Evolutionary conservation across 2,113 vertebrate genomes (phyloP), one percentile per base, ranked within the genome.

Genomic region (Clinocottus analis): DNA sequence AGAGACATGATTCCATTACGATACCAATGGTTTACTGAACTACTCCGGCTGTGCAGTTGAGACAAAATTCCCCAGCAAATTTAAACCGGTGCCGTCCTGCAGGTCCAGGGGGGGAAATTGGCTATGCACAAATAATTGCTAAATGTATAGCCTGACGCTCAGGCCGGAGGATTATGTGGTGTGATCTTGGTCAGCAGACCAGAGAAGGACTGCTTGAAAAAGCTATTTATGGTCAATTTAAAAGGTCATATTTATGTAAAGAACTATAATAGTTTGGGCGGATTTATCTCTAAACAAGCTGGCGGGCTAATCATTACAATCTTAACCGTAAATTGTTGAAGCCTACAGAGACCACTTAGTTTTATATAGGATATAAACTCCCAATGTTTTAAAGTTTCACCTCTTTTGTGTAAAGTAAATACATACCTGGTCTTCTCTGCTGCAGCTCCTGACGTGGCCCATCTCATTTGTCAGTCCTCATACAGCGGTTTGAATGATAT

Each of bases 21-120:
- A 75, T 82, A 69, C 65, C 7, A 66, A 10, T 0, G 35, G 3
- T 60, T 67, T 5, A 45, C 56, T 49, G 12, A 65, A 70, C 66
- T 16, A 72, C 47, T 39, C 17, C 1, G 21, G 19, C 64, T 56
- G 25, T 68, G 55, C 43, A 31, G 9, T 13, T 14, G 13, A 72
- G 43, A 58, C 31, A n/a, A 37, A 78, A 71, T 45, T 47, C 33
- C 65, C 72, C 74, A 75, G 60, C 39, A 67, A 69, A 62, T 29
- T 63, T 14, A 58, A 49, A 55, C 56, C 51, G 70, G 19, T 37
- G 23, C 39, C 19, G 13, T 25, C 35, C 35, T 37, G 27, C 72
- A 64, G 61, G 29, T 75, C 64, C 61, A 31, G 31, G 75, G 75
- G 31, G 75, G 75, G 61, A 86, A 87, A 87, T 35, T 82, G 27